Conservation (phyloP, 2,888 invertebrate species). For the Chironomus riparius region DNA sequence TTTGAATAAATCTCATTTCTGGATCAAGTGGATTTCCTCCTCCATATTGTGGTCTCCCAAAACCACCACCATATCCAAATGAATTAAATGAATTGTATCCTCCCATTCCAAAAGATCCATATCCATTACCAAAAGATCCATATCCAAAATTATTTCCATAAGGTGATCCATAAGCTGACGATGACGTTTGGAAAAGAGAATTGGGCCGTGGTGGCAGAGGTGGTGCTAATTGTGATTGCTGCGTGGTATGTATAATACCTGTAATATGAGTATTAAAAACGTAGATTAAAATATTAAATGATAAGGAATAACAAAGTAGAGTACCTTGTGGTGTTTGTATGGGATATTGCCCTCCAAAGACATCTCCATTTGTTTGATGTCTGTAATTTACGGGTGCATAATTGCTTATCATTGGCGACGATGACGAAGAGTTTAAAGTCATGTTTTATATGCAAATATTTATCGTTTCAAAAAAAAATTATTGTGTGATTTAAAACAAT, state of each 20-base stretch:
- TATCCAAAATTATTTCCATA: slow-evolving; percentile 27
- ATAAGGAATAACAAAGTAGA: background rate
- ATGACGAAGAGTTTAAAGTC: background rate
- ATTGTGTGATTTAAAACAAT: background rate
- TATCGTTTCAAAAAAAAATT: background rate
- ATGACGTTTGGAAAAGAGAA: slow-evolving; percentile 17
- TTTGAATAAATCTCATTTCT: slow-evolving; percentile 62
- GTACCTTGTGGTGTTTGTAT: slow-evolving; percentile 16
- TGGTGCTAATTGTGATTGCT: slow-evolving; percentile 29
- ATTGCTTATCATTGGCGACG: background rate
- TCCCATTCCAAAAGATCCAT: slow-evolving; percentile 28
- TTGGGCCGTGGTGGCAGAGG: slow-evolving; percentile 34
- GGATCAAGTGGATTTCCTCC: slow-evolving; percentile 36
- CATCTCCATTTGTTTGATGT: background rate
- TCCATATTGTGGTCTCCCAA: slow-evolving; percentile 34
- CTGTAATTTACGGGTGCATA: slow-evolving; percentile 18
- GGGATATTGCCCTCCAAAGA: slow-evolving; percentile 15
- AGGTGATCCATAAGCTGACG: background rate
- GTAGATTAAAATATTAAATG: background rate
- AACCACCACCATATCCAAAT: slow-evolving; percentile 30
- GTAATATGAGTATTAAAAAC: slow-evolving; percentile 23
- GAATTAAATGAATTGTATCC: slow-evolving; percentile 18
- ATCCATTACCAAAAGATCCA: slow-evolving; percentile 30
- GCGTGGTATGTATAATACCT: slow-evolving; percentile 34
- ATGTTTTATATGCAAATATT: background rate